Conservation (phyloP, 2,113 vertebrate genomes). For the Ovis canadensis region DNA sequence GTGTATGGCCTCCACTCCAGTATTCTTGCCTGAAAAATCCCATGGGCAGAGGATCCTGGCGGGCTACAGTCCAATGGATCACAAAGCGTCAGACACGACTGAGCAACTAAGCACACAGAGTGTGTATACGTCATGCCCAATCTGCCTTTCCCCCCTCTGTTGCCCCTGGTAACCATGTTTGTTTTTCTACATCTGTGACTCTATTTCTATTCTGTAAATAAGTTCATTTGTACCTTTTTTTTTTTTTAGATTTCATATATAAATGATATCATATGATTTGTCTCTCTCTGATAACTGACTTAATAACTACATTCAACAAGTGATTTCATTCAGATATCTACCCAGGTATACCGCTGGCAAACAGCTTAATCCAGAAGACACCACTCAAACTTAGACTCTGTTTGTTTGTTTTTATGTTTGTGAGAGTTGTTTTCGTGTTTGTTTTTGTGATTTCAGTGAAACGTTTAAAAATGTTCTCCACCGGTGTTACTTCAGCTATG, state of each 20-base stretch:
- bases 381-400: background rate
- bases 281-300: background rate
- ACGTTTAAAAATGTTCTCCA: background rate
- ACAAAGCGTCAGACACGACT: background rate
- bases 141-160: background rate
- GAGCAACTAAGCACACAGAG: background rate
- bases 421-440: background rate
- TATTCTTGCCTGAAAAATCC: background rate
- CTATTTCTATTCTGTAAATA: background rate
- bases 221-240: background rate
- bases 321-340: background rate
- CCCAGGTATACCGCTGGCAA: background rate
- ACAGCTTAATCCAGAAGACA: background rate
- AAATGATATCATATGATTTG: background rate
- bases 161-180: background rate
- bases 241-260: background rate
- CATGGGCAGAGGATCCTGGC: background rate
- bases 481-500: background rate
- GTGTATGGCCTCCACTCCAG: background rate
- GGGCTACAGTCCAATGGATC: background rate
- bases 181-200: background rate
- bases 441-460: background rate
- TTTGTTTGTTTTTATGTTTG: background rate
- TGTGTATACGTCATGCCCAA: background rate
- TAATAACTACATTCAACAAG: background rate